Evolutionary conservation across 1,140 invertebrate species (phyloP), one percentile per base, ranked within the genome.

Genomic region (Yoshiicerus persimilis): DNA sequence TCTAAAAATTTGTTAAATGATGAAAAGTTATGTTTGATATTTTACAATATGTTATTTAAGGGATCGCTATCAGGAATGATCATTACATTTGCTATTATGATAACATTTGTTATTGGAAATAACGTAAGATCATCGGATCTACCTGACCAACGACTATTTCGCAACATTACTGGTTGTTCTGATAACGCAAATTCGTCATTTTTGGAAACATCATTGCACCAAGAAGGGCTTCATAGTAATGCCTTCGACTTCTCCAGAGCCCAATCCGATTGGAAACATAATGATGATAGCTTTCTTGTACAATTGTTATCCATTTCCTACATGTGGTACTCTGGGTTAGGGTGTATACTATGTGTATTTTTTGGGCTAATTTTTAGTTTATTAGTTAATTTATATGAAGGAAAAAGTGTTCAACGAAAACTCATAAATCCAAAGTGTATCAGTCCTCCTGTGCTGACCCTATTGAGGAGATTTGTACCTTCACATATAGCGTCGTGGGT

Each of bases 221-320:
- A 30, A 16, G 27, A 36, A 34, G 16, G 20, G 4, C 25, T 27
- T 9, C 3, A 34, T 25, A 1, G 2, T 13, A 20, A 80, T 23
- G 20, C 13, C 32, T n/a, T 80, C 1, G 75, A 80, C 32, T 75
- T 75, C 32, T 1, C 47, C 16, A 62, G 25, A 86, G 84, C 41
- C 4, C 56, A 86, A 34, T 86, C 36, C 11, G 80, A 88, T n/a
- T 89, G 90, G 89, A 90, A 90, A 36, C 11, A 88, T 32, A 80
- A 86, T 41, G 89, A 87, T 34, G 87, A 90, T 36, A 56, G 41
- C 11, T 47, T 80, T 23, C 23, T 84, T 38, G 87, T 80, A 36
- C 38, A 70, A 41, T 20, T 90, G 20, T 38, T 89, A 27, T 89
- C 87, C 0, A 88, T 88, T n/a, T 88, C 90, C 4, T 89, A 89